Conservation (phyloP, 2,797 vertebrate genomes). For the Cossypha dichroa region DNA sequence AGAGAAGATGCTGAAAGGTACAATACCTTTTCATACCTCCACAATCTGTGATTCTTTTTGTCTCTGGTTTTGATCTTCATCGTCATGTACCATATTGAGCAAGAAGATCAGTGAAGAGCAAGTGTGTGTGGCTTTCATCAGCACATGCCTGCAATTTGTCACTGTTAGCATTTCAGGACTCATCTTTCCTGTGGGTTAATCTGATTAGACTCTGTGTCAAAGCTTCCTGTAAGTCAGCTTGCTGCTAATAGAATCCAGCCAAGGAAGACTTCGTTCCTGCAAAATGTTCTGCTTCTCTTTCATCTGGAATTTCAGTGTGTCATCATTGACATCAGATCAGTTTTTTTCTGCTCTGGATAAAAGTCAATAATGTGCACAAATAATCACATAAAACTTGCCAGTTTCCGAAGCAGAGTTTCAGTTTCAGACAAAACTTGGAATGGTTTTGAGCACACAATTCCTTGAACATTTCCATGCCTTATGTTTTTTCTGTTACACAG, state of each 20-base stretch:
- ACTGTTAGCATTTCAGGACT: neutral
- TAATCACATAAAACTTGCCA: neutral
- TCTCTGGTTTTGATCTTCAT: neutral
- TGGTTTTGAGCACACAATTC: neutral
- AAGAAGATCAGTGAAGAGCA: neutral
- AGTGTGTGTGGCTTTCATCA: neutral
- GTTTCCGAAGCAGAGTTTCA: neutral
- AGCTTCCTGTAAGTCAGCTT: neutral
- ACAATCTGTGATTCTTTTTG: neutral
- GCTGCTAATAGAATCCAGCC: neutral
- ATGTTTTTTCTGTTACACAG: neutral
- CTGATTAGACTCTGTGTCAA: conserved; percentile 21
- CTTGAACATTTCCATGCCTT: neutral
- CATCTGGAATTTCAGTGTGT: neutral
- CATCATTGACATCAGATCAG: neutral
- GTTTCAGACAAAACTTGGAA: neutral
- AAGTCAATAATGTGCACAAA: neutral
- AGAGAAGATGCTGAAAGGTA: conserved; percentile 15
- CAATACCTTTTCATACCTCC: neutral
- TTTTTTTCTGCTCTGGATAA: neutral
- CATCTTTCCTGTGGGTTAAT: conserved; percentile 12
- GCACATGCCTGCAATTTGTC: neutral
- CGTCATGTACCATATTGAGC: neutral
- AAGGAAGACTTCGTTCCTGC: neutral
- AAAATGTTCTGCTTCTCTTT: neutral